These are phyloP conservation scores for Rhynchonycteris naso DNA, from an alignment of 2,797 vertebrate genomes.

Conservation along the genomic window DNA sequence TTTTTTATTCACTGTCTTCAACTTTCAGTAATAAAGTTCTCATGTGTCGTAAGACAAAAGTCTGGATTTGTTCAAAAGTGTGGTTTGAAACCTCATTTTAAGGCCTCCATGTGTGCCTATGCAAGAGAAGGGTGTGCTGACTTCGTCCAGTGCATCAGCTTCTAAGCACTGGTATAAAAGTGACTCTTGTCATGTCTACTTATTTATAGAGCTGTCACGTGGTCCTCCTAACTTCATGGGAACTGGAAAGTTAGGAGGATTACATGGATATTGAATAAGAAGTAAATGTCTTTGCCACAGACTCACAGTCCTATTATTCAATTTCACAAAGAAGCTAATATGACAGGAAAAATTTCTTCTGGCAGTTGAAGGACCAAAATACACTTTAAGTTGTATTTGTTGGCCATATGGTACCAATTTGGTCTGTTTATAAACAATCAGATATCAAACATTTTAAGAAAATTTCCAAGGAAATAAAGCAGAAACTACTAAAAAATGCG, in stretches of 20 bases:
- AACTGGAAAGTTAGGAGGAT: background rate
- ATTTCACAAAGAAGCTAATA: background rate
- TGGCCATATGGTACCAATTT: background rate
- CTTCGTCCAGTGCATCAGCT: accelerated
- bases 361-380: background rate
- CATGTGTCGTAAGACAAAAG: background rate
- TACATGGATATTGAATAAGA: background rate
- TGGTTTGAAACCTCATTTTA: background rate
- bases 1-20: background rate
- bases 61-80: background rate
- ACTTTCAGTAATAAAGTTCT: background rate
- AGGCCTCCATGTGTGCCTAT: background rate
- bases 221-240: background rate
- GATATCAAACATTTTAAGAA: background rate
- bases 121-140: background rate
- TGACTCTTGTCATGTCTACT: background rate
- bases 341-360: background rate
- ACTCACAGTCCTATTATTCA: background rate
- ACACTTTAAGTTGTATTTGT: background rate
- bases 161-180: background rate
- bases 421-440: background rate
- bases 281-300: background rate
- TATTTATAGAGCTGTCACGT: background rate
- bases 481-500: background rate
- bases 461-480: background rate